Conservation (phyloP, 1,140 invertebrate species). For the Drosophila virilis region DNA sequence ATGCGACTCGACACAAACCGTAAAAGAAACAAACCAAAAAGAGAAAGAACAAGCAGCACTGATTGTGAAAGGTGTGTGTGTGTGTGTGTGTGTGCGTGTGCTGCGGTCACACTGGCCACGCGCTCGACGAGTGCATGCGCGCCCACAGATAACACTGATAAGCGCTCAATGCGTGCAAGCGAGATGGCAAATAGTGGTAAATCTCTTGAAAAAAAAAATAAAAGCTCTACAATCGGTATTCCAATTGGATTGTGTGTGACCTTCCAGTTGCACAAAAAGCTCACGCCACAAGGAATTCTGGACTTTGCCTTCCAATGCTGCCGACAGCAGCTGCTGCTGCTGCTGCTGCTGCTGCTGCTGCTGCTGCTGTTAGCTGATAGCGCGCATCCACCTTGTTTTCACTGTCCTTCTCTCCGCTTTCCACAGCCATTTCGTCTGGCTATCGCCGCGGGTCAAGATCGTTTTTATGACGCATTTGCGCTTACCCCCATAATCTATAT, state of each 20-base stretch:
- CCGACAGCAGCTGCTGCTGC: too few relatives aligned
- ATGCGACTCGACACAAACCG: conserved; percentile 9
- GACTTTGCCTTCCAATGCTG: too few relatives aligned
- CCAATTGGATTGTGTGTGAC: too few relatives aligned
- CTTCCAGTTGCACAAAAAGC: too few relatives aligned
- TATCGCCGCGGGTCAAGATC: conserved; percentile 37
- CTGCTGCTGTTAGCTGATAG: neutral
- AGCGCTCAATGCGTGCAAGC: neutral
- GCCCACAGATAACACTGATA: conserved; percentile 19
- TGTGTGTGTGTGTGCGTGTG: conserved; percentile 5
- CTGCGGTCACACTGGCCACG: conserved; percentile 38
- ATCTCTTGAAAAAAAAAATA: too few relatives aligned
- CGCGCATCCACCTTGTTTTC: too few relatives aligned
- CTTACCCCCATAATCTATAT: conserved; percentile 23
- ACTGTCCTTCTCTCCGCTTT: neutral
- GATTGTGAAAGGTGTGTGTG: conserved; percentile 12
- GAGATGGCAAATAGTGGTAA: neutral
- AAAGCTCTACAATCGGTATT: neutral
- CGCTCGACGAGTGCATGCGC: conserved; percentile 8
- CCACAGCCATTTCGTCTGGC: neutral
- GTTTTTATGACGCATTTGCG: conserved; percentile 34
- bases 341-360: too few relatives aligned
- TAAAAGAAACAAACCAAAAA: neutral
- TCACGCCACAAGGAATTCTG: too few relatives aligned
- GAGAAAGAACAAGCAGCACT: neutral